A percentile compares a stretch with the other conserved stretches of the same genome.
These are phyloP conservation scores for Odontamblyopus lacepedii DNA, from an alignment of 2,797 vertebrate genomes.

Conservation along the genomic window DNA sequence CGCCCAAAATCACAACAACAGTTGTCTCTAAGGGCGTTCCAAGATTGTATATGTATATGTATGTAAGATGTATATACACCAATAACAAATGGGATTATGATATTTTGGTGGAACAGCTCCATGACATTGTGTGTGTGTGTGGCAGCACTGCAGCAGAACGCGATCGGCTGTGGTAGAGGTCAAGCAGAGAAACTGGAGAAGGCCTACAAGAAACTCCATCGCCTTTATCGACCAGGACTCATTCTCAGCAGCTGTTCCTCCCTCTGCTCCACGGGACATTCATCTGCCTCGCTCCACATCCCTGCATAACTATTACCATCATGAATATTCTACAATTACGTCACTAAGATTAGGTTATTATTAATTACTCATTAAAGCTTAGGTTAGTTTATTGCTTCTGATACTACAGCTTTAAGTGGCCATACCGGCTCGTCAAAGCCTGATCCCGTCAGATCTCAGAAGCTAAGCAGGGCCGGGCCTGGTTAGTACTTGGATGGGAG, in stretches of 20 bases:
- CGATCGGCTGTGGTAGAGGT: conserved; percentile 76
- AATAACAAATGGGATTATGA: background rate
- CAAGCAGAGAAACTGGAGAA: conserved; percentile 76
- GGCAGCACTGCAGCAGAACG: conserved; percentile 69
- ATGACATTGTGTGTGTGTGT: conserved; percentile 22
- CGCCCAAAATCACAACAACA: too few species aligned
- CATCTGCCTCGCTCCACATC: conserved; percentile 27
- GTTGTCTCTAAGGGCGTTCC: too few species aligned
- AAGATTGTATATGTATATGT: too few species aligned
- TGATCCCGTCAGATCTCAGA: too few species aligned
- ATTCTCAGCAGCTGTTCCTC: conserved; percentile 72
- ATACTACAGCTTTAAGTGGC: too few species aligned
- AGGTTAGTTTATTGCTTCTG: too few species aligned
- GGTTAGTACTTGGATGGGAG: too few species aligned
- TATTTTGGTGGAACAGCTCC: conserved; percentile 26
- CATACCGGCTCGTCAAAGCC: too few species aligned
- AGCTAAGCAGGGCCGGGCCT: too few species aligned
- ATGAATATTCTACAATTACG: background rate
- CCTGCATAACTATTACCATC: conserved; percentile 1
- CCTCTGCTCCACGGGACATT: conserved; percentile 35
- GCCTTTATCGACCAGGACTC: conserved; percentile 74
- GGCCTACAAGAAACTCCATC: conserved; percentile 75
- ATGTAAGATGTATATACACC: background rate
- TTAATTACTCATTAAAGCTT: too few species aligned
- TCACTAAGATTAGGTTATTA: background rate